Conservation (phyloP, 2,888 invertebrate species). For the Cremastinae sp. region DNA sequence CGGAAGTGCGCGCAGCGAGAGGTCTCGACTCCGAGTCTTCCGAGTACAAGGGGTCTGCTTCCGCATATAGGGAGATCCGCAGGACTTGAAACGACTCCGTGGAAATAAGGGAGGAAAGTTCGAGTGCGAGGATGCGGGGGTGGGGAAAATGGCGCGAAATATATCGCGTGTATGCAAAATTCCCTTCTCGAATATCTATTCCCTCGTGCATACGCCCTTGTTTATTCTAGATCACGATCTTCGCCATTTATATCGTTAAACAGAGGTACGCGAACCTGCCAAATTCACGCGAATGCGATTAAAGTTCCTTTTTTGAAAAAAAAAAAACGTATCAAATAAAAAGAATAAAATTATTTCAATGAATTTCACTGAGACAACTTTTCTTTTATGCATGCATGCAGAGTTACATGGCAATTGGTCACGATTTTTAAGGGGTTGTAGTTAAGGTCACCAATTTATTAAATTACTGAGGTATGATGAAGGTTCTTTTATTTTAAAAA, state of each 20-base stretch:
- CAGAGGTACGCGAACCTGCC: background rate
- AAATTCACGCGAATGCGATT: too few species aligned
- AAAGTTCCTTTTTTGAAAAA: too few species aligned
- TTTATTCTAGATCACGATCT: too few species aligned
- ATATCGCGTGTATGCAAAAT: slow-evolving; percentile 52
- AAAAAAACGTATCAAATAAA: too few species aligned
- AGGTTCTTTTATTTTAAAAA: too few species aligned
- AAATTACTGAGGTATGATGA: too few species aligned
- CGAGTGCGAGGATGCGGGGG: slow-evolving; percentile 2
- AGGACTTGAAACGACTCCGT: slow-evolving; percentile 4
- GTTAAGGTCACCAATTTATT: too few species aligned
- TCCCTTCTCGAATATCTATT: background rate
- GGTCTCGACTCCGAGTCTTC: slow-evolving; percentile 57
- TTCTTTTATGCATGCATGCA: too few species aligned
- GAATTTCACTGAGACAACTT: too few species aligned
- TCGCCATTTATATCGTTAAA: background rate
- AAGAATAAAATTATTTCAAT: too few species aligned
- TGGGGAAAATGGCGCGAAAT: slow-evolving; percentile 15
- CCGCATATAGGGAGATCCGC: slow-evolving; percentile 37
- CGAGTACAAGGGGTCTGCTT: slow-evolving; percentile 56
- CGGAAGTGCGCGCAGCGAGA: slow-evolving; percentile 57
- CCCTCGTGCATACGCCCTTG: background rate
- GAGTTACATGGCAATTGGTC: too few species aligned
- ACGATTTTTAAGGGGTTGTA: too few species aligned
- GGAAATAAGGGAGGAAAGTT: background rate